Conservation (phyloP, 2,888 invertebrate genomes). For the Epistrophella euchroma region DNA sequence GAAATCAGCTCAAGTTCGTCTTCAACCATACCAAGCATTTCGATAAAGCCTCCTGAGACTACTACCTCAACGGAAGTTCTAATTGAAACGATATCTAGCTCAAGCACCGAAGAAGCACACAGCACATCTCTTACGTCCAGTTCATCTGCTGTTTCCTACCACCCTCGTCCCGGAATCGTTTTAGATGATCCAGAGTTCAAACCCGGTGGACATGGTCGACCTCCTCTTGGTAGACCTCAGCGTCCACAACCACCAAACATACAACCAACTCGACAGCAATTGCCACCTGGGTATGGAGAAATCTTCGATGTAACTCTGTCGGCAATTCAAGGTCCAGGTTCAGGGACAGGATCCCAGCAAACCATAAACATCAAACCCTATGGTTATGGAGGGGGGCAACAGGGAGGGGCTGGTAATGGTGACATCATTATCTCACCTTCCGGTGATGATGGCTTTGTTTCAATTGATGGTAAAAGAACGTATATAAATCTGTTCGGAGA, state of each 20-base stretch:
- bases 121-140: conserved; percentile 70
- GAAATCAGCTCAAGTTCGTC: conserved; percentile 71
- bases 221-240: conserved; percentile 75
- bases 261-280: conserved; percentile 83
- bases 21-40: conserved; percentile 57
- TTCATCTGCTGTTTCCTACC: conserved; percentile 85
- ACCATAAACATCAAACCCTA: conserved; percentile 84
- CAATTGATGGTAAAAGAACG: conserved; percentile 95
- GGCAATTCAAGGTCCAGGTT: conserved; percentile 93
- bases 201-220: conserved; percentile 85
- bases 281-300: conserved; percentile 88
- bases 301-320: conserved; percentile 95
- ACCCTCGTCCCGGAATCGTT: conserved; percentile 93
- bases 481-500: conserved; percentile 93
- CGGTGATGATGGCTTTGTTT: conserved; percentile 93
- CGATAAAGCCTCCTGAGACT: conserved; percentile 60
- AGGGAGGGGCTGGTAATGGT: conserved; percentile 79
- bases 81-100: conserved; percentile 48
- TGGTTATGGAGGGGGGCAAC: conserved; percentile 83
- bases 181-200: conserved; percentile 93
- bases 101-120: conserved; percentile 63
- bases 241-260: conserved; percentile 82
- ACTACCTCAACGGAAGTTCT: conserved; percentile 36
- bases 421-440: conserved; percentile 92
- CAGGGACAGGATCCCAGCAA: conserved; percentile 83